phyloP scores from a whole-genome alignment of 2,888 invertebrate genomes.

The Pyrocoelia pectoralis region DNA sequence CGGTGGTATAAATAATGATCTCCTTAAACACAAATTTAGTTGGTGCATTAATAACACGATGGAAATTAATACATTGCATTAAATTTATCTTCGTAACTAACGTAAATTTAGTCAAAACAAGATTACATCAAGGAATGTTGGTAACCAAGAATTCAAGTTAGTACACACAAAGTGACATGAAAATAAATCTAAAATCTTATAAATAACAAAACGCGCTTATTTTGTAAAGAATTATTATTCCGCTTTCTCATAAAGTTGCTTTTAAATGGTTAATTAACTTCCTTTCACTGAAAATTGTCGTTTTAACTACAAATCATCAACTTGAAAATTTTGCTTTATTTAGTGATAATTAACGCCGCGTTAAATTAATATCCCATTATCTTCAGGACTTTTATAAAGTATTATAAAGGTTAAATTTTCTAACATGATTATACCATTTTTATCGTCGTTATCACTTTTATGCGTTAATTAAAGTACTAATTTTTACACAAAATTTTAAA shows the following conservation, averaged over 20 bases:
- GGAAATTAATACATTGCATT: conserved; percentile 1
- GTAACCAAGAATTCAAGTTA: background rate
- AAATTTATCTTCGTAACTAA: background rate
- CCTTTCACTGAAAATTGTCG: background rate
- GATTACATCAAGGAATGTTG: conserved; percentile 1
- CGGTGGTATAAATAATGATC: background rate
- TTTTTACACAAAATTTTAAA: too few species aligned
- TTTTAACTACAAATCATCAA: conserved; percentile 1
- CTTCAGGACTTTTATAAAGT: background rate
- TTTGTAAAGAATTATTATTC: background rate
- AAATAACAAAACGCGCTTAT: background rate
- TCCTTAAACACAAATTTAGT: background rate
- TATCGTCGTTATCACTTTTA: background rate
- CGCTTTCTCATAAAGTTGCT: background rate
- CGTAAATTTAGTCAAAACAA: background rate
- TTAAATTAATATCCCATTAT: background rate
- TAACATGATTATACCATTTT: background rate
- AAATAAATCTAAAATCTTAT: background rate
- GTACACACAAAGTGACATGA: background rate
- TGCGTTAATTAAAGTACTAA: background rate
- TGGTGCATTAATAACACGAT: background rate
- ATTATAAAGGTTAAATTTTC: background rate
- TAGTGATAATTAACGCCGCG: background rate
- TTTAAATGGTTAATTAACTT: conserved; percentile 1
- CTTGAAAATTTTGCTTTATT: background rate